These are phyloP conservation scores for Heteromyza rotundicornis DNA, from an alignment of 2,888 invertebrate species.

Conservation along the genomic window DNA sequence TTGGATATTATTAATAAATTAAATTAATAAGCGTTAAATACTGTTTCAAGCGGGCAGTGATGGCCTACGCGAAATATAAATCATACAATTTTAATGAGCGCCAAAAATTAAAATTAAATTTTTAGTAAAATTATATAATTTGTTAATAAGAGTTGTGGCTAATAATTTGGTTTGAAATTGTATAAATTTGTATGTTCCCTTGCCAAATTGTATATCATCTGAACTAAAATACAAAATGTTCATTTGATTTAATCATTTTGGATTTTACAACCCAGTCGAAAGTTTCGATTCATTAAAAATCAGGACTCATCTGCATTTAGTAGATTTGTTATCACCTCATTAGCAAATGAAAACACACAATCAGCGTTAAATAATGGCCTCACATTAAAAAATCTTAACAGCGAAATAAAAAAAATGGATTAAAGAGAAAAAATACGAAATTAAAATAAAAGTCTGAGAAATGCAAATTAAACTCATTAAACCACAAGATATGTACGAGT, in stretches of 20 bases:
- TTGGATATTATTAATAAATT: neutral
- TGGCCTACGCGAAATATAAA: neutral
- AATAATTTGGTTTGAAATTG: no score
- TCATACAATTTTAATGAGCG: neutral
- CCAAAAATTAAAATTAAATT: no score
- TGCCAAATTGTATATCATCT: no score
- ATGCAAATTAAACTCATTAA: constrained; percentile 52
- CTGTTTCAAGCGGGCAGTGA: neutral
- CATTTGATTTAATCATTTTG: no score
- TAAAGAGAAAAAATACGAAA: constrained; percentile 20
- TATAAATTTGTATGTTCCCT: no score
- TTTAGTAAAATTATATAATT: no score
- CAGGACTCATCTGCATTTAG: constrained; percentile 11
- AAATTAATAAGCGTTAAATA: constrained; percentile 1
- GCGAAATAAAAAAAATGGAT: neutral
- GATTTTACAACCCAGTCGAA: neutral
- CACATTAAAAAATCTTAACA: constrained; percentile 12
- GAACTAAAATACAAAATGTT: no score
- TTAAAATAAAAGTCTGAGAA: constrained; percentile 34
- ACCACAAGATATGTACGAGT: constrained; percentile 41
- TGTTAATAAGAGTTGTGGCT: no score
- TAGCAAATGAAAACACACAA: constrained; percentile 23
- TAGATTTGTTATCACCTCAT: constrained; percentile 20
- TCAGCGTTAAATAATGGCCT: constrained; percentile 18
- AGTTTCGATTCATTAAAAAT: neutral